Percentiles rank a stretch among this genome's conserved stretches.
Conservation (phyloP, 2,113 vertebrate species). For the Microcebus murinus region DNA sequence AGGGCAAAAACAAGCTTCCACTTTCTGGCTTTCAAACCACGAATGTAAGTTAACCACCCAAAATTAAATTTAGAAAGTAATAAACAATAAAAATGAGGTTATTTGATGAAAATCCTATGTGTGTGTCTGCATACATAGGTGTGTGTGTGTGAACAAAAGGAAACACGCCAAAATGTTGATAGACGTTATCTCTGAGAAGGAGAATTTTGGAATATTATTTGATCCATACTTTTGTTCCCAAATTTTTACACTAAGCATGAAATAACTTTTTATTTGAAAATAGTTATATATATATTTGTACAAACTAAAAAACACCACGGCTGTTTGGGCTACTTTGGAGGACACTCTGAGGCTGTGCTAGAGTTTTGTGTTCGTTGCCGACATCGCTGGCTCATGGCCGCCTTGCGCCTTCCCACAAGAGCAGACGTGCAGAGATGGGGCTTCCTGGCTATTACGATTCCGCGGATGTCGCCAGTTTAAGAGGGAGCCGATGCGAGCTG, state of each 20-base stretch:
- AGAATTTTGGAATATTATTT: not conserved
- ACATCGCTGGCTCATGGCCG: rapidly evolving
- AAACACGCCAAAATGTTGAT: not conserved
- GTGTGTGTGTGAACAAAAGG: too few relatives aligned
- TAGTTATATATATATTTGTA: not conserved
- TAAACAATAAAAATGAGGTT: not conserved
- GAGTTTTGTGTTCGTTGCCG: too few relatives aligned
- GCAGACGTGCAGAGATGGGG: rapidly evolving
- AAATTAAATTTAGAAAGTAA: not conserved
- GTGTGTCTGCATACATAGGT: not conserved
- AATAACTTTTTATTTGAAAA: not conserved
- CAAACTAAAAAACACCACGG: too few relatives aligned
- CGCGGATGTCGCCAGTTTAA: not conserved
- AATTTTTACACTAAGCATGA: too few relatives aligned
- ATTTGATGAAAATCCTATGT: not conserved
- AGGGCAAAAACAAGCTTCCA: not conserved
- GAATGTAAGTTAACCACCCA: not conserved
- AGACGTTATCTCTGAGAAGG: not conserved
- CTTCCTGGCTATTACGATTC: rapidly evolving
- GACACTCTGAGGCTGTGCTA: rapidly evolving
- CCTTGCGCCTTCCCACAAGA: rapidly evolving
- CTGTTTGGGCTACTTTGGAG: rapidly evolving
- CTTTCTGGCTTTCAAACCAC: not conserved
- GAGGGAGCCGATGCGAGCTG: rapidly evolving
- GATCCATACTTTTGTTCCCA: not conserved